Percentiles rank a stretch among this genome's conserved stretches.
phyloP scores from a whole-genome alignment of 1,140 invertebrate species.

The Drosophila melanogaster region Release_6_plus_ISO1_MT NT_037436.4:16280001-16280500 shows the following conservation, averaged over 20 bases:
- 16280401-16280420: slow-evolving; percentile 38
- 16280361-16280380: slow-evolving; percentile 26
- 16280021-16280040: slow-evolving; percentile 49
- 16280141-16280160: slow-evolving; percentile 31
- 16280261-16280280: slow-evolving; percentile 32
- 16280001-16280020: slow-evolving; percentile 25
- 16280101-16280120: slow-evolving; percentile 39
- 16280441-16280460: slow-evolving; percentile 50
- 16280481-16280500: slow-evolving; percentile 37
- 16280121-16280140: slow-evolving; percentile 1
- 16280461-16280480: slow-evolving; percentile 40
- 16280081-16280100: slow-evolving; percentile 26
- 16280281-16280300: slow-evolving; percentile 62
- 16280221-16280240: slow-evolving; percentile 71
- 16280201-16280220: slow-evolving; percentile 80
- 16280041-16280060: slow-evolving; percentile 30
- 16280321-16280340: slow-evolving; percentile 18
- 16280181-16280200: slow-evolving; percentile 50
- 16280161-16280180: slow-evolving; percentile 79
- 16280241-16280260: slow-evolving; percentile 18
- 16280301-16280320: slow-evolving; percentile 45
- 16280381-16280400: slow-evolving; percentile 2
- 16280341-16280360: slow-evolving; percentile 34
- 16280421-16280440: slow-evolving; percentile 26
- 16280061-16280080: slow-evolving; percentile 35